phyloP scores from a whole-genome alignment of 2,888 invertebrate genomes.

The Leucophora obtusa region DNA sequence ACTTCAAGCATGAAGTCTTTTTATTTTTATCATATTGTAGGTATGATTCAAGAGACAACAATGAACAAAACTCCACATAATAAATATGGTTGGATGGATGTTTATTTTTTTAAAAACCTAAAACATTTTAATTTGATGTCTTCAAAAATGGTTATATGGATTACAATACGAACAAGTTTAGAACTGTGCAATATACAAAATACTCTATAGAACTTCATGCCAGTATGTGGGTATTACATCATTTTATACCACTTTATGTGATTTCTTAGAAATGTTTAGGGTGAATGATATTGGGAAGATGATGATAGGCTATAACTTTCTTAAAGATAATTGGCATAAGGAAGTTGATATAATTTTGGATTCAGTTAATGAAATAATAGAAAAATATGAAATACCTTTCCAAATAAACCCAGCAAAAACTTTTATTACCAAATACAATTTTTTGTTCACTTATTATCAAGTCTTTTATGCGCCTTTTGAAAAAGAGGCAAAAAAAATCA shows the following conservation, averaged over 20 bases:
- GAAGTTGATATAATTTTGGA: background rate
- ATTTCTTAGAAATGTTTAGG: slow-evolving; percentile 1
- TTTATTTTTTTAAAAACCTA: background rate
- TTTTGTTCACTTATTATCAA: too few relatives aligned
- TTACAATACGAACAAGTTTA: background rate
- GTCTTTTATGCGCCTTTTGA: too few relatives aligned
- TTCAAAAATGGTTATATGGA: slow-evolving; percentile 5
- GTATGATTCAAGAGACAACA: slow-evolving; percentile 28
- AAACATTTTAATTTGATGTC: slow-evolving; percentile 39
- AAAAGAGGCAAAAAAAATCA: too few relatives aligned
- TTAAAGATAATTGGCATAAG: background rate
- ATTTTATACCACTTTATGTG: background rate
- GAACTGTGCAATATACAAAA: background rate
- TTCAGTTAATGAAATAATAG: background rate
- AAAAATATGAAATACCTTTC: too few relatives aligned
- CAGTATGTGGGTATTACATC: background rate
- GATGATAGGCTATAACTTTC: background rate
- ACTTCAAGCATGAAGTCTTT: slow-evolving; percentile 52
- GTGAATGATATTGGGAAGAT: background rate
- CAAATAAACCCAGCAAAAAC: too few relatives aligned
- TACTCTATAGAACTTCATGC: background rate
- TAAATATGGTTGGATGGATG: background rate
- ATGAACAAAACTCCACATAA: slow-evolving; percentile 3
- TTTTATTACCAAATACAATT: too few relatives aligned
- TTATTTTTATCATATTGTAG: background rate